Evolutionary conservation across 2,113 vertebrate species (phyloP).

Genomic region (Myiozetetes cayanensis): DNA sequence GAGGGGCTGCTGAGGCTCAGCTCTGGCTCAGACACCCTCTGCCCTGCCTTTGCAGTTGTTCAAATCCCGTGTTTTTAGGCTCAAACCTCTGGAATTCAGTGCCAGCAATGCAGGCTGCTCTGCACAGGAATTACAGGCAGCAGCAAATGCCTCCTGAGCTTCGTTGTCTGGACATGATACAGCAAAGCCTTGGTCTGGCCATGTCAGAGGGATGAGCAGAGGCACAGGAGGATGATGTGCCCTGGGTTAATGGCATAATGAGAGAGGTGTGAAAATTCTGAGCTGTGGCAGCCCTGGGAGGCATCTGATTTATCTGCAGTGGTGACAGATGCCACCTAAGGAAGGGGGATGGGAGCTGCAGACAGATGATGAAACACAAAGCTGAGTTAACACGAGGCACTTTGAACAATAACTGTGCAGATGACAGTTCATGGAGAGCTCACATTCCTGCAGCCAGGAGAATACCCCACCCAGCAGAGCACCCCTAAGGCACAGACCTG

Average conservation of each 20-base stretch:
- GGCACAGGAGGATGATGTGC: background rate
- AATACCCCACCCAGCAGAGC: background rate
- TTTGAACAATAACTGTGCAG: background rate
- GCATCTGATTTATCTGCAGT: background rate
- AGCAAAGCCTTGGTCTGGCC: slow-evolving; percentile 33
- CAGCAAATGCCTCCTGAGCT: slow-evolving; percentile 24
- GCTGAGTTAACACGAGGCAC: background rate
- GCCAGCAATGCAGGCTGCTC: background rate
- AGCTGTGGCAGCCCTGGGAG: background rate
- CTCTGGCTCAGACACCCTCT: background rate
- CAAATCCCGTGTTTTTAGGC: background rate
- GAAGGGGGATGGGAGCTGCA: background rate
- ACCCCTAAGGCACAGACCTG: background rate
- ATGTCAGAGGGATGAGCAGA: slow-evolving; percentile 25
- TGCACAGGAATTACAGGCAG: slow-evolving; percentile 19
- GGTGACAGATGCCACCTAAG: slow-evolving; percentile 35
- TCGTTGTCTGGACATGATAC: slow-evolving; percentile 44
- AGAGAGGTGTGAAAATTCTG: slow-evolving; percentile 24
- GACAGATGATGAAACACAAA: background rate
- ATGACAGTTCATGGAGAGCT: background rate
- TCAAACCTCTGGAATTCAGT: background rate
- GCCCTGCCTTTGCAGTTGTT: background rate
- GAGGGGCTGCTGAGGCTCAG: background rate
- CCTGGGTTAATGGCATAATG: background rate
- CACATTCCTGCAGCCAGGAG: background rate